These are phyloP conservation scores for Eilema sororculum DNA, from an alignment of 2,888 invertebrate species.

Conservation along the genomic window DNA sequence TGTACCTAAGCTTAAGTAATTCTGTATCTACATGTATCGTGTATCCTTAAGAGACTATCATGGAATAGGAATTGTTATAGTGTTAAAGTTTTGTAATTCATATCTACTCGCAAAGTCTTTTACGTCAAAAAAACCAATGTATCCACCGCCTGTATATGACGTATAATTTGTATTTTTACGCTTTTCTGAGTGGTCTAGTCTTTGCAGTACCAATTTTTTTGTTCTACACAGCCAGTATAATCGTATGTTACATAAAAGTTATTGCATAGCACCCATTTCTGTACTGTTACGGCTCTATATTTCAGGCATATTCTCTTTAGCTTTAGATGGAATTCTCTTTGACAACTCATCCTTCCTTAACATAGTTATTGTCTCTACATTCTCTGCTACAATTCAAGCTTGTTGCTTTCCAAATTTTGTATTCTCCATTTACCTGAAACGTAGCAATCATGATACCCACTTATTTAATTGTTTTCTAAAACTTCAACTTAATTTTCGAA, in stretches of 20 bases:
- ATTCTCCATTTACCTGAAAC: too few relatives aligned
- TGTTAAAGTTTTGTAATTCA: slow-evolving; percentile 16
- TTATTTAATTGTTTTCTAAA: too few relatives aligned
- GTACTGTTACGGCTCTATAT: not conserved
- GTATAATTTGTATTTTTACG: not conserved
- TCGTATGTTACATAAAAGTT: too few relatives aligned
- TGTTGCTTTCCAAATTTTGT: too few relatives aligned
- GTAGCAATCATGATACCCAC: too few relatives aligned
- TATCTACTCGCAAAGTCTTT: slow-evolving; percentile 6
- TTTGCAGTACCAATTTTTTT: too few relatives aligned
- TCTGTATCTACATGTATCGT: slow-evolving; percentile 14
- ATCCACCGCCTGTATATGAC: slow-evolving; percentile 2
- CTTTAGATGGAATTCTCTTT: not conserved
- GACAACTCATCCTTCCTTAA: too few relatives aligned
- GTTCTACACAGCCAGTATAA: too few relatives aligned
- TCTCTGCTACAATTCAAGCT: too few relatives aligned
- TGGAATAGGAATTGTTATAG: slow-evolving; percentile 39
- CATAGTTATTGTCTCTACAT: not conserved
- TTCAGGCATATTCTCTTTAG: not conserved
- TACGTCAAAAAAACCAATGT: not conserved
- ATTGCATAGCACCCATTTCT: not conserved
- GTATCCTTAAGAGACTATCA: slow-evolving; percentile 27
- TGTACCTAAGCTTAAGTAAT: slow-evolving; percentile 17
- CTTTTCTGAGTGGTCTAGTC: not conserved
- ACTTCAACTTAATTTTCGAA: not conserved